These are phyloP conservation scores for Crypturellus undulatus DNA, from an alignment of 2,113 vertebrate genomes.

Conservation along the genomic window DNA sequence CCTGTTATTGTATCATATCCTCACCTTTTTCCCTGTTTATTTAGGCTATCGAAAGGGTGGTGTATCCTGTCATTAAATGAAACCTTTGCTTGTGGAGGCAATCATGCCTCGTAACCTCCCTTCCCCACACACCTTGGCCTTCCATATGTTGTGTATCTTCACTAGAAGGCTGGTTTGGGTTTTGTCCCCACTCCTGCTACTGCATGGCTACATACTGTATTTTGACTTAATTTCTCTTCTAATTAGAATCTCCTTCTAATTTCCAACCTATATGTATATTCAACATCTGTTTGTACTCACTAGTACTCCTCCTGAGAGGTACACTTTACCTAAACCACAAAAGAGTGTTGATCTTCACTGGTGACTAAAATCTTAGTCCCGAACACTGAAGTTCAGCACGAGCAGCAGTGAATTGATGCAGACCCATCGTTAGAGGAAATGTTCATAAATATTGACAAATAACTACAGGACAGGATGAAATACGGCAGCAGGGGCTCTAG, in stretches of 20 bases:
- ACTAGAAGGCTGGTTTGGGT: neutral
- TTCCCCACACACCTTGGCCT: neutral
- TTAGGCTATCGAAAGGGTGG: neutral
- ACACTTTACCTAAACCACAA: neutral
- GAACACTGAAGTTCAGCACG: neutral
- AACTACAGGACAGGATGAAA: neutral
- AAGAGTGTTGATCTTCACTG: neutral
- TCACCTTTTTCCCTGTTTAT: neutral
- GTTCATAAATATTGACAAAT: neutral
- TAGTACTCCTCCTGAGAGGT: neutral
- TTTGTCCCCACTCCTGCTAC: neutral
- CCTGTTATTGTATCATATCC: neutral
- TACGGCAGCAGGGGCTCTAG: neutral
- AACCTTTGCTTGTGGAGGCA: neutral
- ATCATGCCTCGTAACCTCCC: neutral
- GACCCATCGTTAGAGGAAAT: neutral
- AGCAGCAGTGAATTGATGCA: neutral
- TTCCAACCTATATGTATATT: accelerated
- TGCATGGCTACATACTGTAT: accelerated
- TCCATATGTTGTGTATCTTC: neutral
- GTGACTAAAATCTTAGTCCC: neutral
- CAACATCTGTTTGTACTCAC: neutral
- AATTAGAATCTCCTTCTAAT: neutral
- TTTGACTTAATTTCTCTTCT: neutral
- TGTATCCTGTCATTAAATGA: neutral